phyloP scores from a whole-genome alignment of 2,113 vertebrate species.

The Varanus salvator region DNA sequence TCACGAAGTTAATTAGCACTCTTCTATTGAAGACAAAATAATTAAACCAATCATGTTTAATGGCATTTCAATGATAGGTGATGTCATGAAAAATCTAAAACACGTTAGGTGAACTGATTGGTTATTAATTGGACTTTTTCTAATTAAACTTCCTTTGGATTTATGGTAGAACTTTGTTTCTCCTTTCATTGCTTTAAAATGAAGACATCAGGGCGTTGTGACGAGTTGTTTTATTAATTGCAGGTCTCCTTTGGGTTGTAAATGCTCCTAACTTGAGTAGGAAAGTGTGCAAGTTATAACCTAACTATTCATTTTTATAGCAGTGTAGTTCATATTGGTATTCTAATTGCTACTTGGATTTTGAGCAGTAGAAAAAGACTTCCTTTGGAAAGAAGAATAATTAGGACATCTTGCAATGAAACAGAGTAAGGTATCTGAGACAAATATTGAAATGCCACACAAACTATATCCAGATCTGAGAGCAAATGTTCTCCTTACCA shows the following conservation, averaged over 20 bases:
- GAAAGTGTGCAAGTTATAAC: constrained; percentile 12
- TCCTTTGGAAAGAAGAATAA: not conserved
- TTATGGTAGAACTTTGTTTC: constrained; percentile 43
- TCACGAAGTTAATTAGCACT: constrained; percentile 64
- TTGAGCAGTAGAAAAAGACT: not conserved
- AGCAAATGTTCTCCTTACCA: too few species aligned
- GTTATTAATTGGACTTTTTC: constrained; percentile 53
- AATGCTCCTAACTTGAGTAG: not conserved
- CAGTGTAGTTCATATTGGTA: not conserved
- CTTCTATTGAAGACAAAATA: constrained; percentile 66
- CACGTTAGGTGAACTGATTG: constrained; percentile 66
- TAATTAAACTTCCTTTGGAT: constrained; percentile 64
- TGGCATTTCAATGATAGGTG: constrained; percentile 66
- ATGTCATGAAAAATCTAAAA: constrained; percentile 65
- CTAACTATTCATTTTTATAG: not conserved
- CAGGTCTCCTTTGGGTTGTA: constrained; percentile 2
- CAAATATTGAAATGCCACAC: too few species aligned
- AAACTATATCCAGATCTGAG: too few species aligned
- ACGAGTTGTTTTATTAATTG: not conserved
- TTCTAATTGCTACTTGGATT: not conserved
- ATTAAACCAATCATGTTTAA: constrained; percentile 74
- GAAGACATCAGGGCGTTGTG: constrained; percentile 14
- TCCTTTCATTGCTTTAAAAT: constrained; percentile 49
- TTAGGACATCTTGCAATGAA: not conserved
- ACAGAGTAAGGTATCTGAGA: too few species aligned